Conservation (phyloP, 2,797 vertebrate species). For the Amazonetta brasiliensis region DNA sequence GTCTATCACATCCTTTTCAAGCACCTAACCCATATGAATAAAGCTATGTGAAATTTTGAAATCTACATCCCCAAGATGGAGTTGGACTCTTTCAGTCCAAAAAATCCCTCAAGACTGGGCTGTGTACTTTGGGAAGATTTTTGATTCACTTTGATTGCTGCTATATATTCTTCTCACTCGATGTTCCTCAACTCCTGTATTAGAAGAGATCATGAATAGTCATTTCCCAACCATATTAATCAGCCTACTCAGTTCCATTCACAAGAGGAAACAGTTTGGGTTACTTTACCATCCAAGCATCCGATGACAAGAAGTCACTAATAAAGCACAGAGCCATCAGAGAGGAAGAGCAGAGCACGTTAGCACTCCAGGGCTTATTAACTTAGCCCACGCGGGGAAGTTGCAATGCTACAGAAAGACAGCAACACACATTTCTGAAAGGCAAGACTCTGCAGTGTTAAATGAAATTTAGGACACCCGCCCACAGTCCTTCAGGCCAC, state of each 20-base stretch:
- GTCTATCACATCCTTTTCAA: neutral
- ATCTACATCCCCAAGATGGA: neutral
- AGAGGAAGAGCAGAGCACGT: neutral
- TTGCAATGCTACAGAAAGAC: neutral
- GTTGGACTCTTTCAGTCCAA: no score
- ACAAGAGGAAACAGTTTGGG: neutral
- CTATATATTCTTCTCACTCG: neutral
- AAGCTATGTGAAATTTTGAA: neutral
- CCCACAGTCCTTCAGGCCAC: conserved; percentile 35
- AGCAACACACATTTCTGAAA: conserved; percentile 25
- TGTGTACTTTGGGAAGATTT: neutral
- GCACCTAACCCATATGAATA: neutral
- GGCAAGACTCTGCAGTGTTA: conserved; percentile 7
- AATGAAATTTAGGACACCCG: conserved; percentile 22
- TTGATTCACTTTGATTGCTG: neutral
- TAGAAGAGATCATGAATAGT: neutral
- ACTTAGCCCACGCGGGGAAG: neutral
- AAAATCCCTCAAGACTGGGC: neutral
- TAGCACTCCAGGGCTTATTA: neutral
- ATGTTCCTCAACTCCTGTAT: neutral
- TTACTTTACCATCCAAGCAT: neutral
- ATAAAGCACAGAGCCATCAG: neutral
- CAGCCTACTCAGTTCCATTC: neutral
- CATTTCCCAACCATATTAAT: neutral
- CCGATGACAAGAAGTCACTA: neutral